Evolutionary conservation across 1,140 invertebrate species (phyloP), one percentile per base, ranked within the genome.

Genomic region (Sarcophaga peregrina): DNA sequence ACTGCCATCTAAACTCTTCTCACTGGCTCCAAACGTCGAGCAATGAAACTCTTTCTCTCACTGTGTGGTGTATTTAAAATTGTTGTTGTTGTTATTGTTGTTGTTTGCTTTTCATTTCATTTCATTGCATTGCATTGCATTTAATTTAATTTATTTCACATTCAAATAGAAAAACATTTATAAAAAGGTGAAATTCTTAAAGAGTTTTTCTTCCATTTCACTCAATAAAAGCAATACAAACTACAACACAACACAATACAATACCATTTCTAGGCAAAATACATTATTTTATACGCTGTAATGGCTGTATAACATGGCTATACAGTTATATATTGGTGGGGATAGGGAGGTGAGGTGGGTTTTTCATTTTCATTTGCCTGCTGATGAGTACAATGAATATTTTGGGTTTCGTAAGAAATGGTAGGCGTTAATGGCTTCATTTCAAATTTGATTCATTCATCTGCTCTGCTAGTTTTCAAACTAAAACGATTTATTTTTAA

Each of bases 141-240:
- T n/a, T 47, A 76, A 8, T 47, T 76, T 76, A 76, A 48, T 47
- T 48, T 17, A 76, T 76, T 76, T 76, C 47, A 76, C 74, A 76
- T 76, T 76, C 74, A 76, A 76, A 76, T 76, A 76, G 74, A n/a
- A 46, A 46, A 76, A n/a, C 74, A 76, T 76, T 76, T 76, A 76
- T 46, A 76, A 76, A 58, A 76, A 46, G 74, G 74, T 47, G 74
- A 76, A 76, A 76, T 76, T 76, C 45, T 76, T 76, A 37, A 37
- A 58, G 54, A 58, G 54, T 58, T 58, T 58, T 58, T 58, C 52
- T 52, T 52, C 50, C 13, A 52, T 52, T 10, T 52, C 54, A 37
- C 25, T 37, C 25, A 37, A 4, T 37, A 37, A 1, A 37, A 1
- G 15, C 13, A 58, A 7, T 58, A 58, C 15, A 58, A 15, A 58